These are phyloP conservation scores for Strix occidentalis DNA, from an alignment of 2,797 vertebrate genomes.

Conservation along the genomic window DNA sequence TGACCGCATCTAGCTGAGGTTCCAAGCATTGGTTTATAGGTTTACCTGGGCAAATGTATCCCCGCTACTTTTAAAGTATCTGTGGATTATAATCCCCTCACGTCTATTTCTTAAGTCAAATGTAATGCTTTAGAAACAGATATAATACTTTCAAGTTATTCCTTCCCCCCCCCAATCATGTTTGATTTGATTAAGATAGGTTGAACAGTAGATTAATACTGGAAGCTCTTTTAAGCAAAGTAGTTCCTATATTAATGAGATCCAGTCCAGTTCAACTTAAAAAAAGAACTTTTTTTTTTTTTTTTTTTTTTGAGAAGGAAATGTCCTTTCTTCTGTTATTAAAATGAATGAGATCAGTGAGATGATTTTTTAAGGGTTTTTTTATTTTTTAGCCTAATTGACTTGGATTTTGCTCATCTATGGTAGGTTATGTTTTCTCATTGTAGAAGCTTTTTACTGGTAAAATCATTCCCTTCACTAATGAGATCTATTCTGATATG, in stretches of 20 bases:
- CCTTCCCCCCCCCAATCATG: background rate
- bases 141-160: conserved; percentile 41
- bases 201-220: conserved; percentile 70
- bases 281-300: background rate
- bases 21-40: background rate
- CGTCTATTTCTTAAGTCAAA: background rate
- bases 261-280: conserved; percentile 66
- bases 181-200: conserved; percentile 71
- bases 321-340: conserved; percentile 62
- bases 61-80: conserved; percentile 31
- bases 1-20: background rate
- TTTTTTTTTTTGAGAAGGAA: background rate
- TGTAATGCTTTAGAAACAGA: conserved; percentile 28
- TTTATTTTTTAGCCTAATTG: conserved; percentile 70
- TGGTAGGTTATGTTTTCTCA: conserved; percentile 79
- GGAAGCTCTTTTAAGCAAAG: conserved; percentile 66
- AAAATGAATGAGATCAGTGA: conserved; percentile 67
- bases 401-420: conserved; percentile 76
- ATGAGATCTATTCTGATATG: conserved; percentile 82
- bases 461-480: conserved; percentile 79
- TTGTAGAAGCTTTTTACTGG: conserved; percentile 74
- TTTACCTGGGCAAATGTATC: conserved; percentile 41
- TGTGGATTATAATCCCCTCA: background rate
- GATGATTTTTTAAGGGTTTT: conserved; percentile 44
- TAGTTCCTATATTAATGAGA: conserved; percentile 70